Conservation (phyloP, 2,888 invertebrate species). For the Caenorhabditis sp. region DNA sequence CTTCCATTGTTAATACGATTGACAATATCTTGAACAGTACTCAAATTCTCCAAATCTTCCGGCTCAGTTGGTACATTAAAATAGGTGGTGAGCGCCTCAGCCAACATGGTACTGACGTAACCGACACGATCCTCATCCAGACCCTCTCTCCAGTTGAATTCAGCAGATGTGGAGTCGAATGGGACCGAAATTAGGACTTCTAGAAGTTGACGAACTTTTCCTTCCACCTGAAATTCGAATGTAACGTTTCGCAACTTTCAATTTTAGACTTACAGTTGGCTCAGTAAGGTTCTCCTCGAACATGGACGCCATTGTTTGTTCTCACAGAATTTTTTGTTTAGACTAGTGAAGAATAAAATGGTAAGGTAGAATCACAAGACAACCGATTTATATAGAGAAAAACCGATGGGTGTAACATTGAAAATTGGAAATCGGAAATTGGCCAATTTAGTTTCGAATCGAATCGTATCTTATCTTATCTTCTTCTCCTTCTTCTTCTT, state of each 20-base stretch:
- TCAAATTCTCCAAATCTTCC: constrained; percentile 15
- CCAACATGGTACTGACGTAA: constrained; percentile 37
- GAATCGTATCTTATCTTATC: too few relatives aligned
- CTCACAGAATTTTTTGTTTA: too few relatives aligned
- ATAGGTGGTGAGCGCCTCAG: constrained; percentile 27
- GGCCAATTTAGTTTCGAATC: too few relatives aligned
- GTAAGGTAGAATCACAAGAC: too few relatives aligned
- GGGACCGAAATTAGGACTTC: constrained; percentile 13
- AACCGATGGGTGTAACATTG: too few relatives aligned
- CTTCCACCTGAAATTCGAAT: constrained; percentile 38
- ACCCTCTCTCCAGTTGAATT: constrained; percentile 13
- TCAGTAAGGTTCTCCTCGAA: constrained; percentile 2
- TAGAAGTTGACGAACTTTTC: constrained; percentile 33
- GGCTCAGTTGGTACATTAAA: constrained; percentile 37
- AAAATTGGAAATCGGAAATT: too few relatives aligned
- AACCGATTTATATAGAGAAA: too few relatives aligned
- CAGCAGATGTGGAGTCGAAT: constrained; percentile 3
- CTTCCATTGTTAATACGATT: constrained; percentile 27
- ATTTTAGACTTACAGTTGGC: constrained; percentile 22
- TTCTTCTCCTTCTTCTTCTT: too few relatives aligned
- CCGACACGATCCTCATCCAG: constrained; percentile 32
- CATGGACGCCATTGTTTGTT: not conserved
- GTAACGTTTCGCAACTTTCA: too few relatives aligned
- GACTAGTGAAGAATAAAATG: too few relatives aligned
- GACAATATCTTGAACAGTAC: constrained; percentile 44